Evolutionary conservation across 2,888 invertebrate species (phyloP), one percentile per base, ranked within the genome.

Genomic region (Pandemis corylana): DNA sequence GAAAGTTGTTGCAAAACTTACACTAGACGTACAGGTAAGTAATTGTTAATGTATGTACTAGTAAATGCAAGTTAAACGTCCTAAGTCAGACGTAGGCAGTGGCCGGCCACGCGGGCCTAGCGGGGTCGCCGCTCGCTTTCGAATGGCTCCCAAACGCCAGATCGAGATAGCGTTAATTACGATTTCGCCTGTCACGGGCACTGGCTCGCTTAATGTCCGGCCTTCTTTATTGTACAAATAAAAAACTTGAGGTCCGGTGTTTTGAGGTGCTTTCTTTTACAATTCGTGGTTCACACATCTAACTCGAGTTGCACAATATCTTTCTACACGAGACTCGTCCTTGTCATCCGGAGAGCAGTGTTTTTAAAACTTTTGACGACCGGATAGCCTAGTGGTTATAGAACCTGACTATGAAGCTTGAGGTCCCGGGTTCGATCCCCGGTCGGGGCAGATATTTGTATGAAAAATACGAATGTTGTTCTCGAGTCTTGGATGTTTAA

Each of bases 171-270:
- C 87, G 90, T 89, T 92, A 92, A 93, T 92, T 93, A 91, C 89
- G 86, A 87, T 91, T 90, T 91, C 90, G 91, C 90, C 84, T 90
- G 93, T 94, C 93, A 93, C 93, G 93, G 88, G 84, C 87, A 83
- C 85, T 92, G 92, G 84, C 84, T 88, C 87, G 89, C 90, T 90
- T 93, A 93, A 93, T 91, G 93, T 91, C 84, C 87, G 85, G 81
- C 84, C 87, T 86, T 88, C 85, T 87, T 86, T 87, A 85, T 85
- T 85, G 85, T 78, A 80, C 84, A 79, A 85, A 85, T 85, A 84
- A 86, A 86, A 84, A 83, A 68, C 62, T 46, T 46, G 46, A 68
- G 64, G 56, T 46, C 44, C 28, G n/a, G 42, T 42, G 59, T 59
- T 53, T 59, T 59, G 59, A 36, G 44, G 67, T 49, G 71, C 78